These are phyloP conservation scores for Cuculus canorus DNA, from an alignment of 2,797 vertebrate species.

Conservation along the genomic window DNA sequence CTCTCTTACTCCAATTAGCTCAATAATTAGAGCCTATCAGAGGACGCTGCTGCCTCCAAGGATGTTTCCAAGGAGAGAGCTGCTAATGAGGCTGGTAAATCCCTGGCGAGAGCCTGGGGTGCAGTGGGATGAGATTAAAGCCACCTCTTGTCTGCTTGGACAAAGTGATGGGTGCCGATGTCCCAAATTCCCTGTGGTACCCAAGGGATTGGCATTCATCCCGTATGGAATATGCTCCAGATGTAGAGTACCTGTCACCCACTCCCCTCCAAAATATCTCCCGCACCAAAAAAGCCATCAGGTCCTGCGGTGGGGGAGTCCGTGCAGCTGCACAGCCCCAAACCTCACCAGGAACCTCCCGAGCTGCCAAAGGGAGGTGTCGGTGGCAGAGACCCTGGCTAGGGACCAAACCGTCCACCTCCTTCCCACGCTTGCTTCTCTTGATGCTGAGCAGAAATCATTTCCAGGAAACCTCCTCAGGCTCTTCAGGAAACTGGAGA, in stretches of 20 bases:
- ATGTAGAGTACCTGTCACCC: neutral
- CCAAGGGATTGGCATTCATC: neutral
- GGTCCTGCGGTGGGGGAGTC: accelerated
- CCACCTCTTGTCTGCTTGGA: neutral
- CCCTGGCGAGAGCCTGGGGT: neutral
- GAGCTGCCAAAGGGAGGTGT: neutral
- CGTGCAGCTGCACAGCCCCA: neutral
- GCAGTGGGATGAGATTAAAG: neutral
- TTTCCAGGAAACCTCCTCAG: neutral
- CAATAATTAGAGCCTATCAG: conserved; percentile 54
- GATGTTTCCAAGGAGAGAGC: neutral
- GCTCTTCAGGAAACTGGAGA: neutral
- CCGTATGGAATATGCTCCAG: accelerated
- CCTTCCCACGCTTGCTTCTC: neutral
- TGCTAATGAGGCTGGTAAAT: neutral
- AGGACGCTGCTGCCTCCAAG: neutral
- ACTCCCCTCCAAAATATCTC: neutral
- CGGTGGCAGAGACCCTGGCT: neutral
- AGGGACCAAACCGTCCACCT: accelerated
- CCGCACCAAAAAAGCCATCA: neutral
- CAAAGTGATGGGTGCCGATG: neutral
- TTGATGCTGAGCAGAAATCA: neutral
- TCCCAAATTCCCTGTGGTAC: neutral
- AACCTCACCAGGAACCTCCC: neutral
- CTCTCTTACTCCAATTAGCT: conserved; percentile 57